A percentile compares a stretch with the other conserved stretches of the same genome.
These are phyloP conservation scores for Astyanax mexicanus DNA, from an alignment of 2,797 vertebrate species.

Conservation along the genomic window DNA sequence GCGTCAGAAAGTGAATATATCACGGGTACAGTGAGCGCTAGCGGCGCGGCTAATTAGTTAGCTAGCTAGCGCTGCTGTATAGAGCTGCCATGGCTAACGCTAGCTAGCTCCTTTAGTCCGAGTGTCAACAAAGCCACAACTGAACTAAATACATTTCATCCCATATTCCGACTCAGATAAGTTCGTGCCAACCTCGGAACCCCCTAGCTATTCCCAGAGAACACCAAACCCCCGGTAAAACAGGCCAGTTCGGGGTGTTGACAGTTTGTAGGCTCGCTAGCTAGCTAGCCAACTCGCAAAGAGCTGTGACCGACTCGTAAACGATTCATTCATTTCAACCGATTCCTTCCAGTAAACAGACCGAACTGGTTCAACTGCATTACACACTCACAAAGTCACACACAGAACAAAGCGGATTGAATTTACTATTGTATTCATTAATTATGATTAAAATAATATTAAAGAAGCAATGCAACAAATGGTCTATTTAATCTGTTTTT, in stretches of 20 bases:
- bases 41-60: background rate
- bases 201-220: background rate
- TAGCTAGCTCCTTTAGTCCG: background rate
- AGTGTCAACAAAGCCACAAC: constrained; percentile 16
- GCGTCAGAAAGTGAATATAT: background rate
- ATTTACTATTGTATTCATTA: too few species aligned
- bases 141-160: constrained; percentile 4
- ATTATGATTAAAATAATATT: too few species aligned
- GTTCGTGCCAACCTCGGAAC: background rate
- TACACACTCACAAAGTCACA: background rate
- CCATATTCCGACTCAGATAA: background rate
- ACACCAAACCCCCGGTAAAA: background rate
- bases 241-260: background rate
- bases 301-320: background rate
- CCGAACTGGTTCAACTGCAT: background rate
- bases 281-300: background rate
- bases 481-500: too few species aligned
- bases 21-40: background rate
- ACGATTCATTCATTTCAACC: background rate
- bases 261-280: background rate
- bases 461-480: too few species aligned
- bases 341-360: background rate
- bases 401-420: too few species aligned
- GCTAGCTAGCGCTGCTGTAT: background rate
- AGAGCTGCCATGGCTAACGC: background rate